Percentiles rank a stretch among this genome's conserved stretches.
Evolutionary conservation across 2,888 invertebrate genomes (phyloP).

Genomic region (Sarcophaga variegata): DNA sequence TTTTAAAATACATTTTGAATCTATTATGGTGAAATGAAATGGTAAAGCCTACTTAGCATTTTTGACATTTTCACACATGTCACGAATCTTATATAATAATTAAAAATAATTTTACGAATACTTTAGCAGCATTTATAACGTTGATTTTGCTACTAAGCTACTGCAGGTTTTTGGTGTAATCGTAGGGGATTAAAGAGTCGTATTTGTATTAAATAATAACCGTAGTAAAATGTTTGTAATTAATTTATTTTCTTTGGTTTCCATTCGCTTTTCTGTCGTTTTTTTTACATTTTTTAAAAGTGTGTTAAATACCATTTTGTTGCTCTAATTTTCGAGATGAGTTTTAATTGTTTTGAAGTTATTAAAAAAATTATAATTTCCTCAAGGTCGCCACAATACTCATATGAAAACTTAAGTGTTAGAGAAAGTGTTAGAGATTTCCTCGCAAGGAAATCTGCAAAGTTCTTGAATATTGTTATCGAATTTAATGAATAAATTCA

Average conservation of each 20-base stretch:
- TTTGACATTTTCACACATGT: no score
- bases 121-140: no score
- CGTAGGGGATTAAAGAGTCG: background rate
- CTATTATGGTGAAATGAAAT: no score
- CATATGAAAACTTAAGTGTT: background rate
- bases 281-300: background rate
- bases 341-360: constrained; percentile 42
- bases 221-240: background rate
- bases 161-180: no score
- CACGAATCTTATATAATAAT: no score
- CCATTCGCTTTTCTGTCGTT: background rate
- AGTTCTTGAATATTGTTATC: background rate
- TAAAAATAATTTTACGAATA: no score
- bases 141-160: no score
- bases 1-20: no score
- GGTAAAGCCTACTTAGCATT: no score
- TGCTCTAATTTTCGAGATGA: constrained; percentile 47
- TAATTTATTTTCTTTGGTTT: background rate
- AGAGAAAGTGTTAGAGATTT: no score
- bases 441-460: background rate
- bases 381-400: constrained; percentile 36
- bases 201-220: background rate
- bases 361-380: constrained; percentile 24
- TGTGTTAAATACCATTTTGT: constrained; percentile 10
- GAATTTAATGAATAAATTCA: background rate